A percentile compares a stretch with the other conserved stretches of the same genome.
Conservation (phyloP, 2,113 vertebrate genomes). For the Suricata suricatta region DNA sequence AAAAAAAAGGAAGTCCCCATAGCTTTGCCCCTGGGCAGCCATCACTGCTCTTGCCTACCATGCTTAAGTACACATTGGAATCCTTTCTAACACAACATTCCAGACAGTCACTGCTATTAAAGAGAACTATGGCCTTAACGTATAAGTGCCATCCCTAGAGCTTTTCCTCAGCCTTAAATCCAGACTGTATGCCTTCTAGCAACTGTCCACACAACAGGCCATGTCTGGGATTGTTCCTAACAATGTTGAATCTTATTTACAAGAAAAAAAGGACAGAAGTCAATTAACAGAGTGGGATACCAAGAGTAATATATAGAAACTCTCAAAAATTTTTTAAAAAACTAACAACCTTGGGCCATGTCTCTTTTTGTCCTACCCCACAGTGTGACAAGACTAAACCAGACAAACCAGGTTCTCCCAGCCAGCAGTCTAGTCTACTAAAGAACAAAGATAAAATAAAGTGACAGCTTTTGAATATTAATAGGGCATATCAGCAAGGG, state of each 20-base stretch:
- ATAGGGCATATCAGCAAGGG: slow-evolving; percentile 74
- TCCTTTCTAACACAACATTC: neutral
- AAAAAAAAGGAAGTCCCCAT: no score
- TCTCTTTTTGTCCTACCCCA: slow-evolving; percentile 59
- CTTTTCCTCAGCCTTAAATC: neutral
- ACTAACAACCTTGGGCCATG: slow-evolving; percentile 62
- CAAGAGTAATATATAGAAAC: slow-evolving; percentile 15
- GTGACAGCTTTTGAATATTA: slow-evolving; percentile 80
- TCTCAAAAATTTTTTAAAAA: neutral
- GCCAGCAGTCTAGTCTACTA: slow-evolving; percentile 72
- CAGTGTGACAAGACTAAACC: slow-evolving; percentile 64
- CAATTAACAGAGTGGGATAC: slow-evolving; percentile 31
- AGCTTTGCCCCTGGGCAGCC: no score
- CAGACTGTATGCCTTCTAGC: neutral
- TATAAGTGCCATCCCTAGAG: neutral
- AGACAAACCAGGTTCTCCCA: slow-evolving; percentile 73
- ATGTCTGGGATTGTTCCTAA: neutral
- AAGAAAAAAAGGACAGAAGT: slow-evolving; percentile 9
- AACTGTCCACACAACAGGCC: neutral
- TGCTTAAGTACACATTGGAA: neutral
- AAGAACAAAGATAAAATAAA: slow-evolving; percentile 76
- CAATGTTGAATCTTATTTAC: neutral
- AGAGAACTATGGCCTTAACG: neutral
- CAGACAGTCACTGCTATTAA: neutral
- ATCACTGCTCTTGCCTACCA: neutral